Percentiles rank a stretch among this genome's conserved stretches.
phyloP scores from a whole-genome alignment of 2,888 invertebrate genomes.

The Caenorhabditis sp. region DNA sequence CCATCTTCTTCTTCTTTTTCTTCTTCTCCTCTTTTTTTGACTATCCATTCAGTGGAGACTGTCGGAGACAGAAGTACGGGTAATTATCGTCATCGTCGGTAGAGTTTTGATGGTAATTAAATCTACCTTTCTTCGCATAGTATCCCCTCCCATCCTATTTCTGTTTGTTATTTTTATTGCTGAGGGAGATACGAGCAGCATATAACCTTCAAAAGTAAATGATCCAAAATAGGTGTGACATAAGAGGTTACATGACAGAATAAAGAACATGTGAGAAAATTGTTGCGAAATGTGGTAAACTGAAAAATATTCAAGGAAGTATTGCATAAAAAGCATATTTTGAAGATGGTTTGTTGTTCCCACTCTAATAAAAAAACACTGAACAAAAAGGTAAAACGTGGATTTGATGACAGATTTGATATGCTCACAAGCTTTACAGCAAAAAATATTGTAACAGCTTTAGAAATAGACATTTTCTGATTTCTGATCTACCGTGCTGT shows the following conservation, averaged over 20 bases:
- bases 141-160: not conserved
- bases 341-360: too few species aligned
- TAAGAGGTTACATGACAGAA: not conserved
- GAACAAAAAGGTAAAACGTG: too few species aligned
- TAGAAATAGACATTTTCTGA: too few species aligned
- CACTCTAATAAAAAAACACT: too few species aligned
- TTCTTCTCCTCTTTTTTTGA: conserved; percentile 1
- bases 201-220: conserved; percentile 1
- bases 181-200: not conserved
- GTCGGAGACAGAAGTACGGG: conserved; percentile 5
- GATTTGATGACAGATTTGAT: too few species aligned
- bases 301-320: too few species aligned
- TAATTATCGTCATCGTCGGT: conserved; percentile 6
- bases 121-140: not conserved
- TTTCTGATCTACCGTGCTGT: too few species aligned
- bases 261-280: not conserved
- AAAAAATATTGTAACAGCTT: too few species aligned
- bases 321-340: too few species aligned
- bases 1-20: conserved; percentile 2
- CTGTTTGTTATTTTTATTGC: conserved; percentile 3
- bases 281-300: too few species aligned
- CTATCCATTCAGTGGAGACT: not conserved
- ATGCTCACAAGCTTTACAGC: too few species aligned
- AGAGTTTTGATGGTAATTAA: conserved; percentile 11
- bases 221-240: not conserved